Percentiles rank a stretch among this genome's conserved stretches.
phyloP scores from a whole-genome alignment of 2,113 vertebrate genomes.

The Clarias gariepinus region DNA sequence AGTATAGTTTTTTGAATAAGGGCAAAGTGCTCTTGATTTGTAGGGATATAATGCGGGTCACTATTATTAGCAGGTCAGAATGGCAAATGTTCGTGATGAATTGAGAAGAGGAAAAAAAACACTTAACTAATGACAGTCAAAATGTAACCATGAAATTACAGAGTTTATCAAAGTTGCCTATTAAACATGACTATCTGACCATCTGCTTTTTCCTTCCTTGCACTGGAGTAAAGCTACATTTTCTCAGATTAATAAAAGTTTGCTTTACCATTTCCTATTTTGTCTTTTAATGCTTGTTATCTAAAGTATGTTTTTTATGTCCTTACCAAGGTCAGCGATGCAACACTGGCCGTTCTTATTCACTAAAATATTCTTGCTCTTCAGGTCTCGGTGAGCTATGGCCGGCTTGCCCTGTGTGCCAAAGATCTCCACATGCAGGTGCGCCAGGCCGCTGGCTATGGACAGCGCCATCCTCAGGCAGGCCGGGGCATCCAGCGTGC shows the following conservation, averaged over 20 bases:
- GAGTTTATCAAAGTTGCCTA: not conserved
- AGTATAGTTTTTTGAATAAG: not conserved
- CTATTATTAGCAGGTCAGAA: slow-evolving; percentile 16
- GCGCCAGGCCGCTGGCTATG: slow-evolving; percentile 90
- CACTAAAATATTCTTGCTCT: slow-evolving; percentile 98
- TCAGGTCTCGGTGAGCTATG: slow-evolving; percentile 93
- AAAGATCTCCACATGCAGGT: slow-evolving; percentile 98
- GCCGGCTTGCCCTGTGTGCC: slow-evolving; percentile 97
- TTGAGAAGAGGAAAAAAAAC: not conserved
- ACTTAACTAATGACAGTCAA: slow-evolving; percentile 6
- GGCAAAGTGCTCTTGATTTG: not conserved
- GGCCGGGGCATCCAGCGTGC: slow-evolving; percentile 85
- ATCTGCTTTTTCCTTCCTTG: not conserved
- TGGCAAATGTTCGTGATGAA: slow-evolving; percentile 6
- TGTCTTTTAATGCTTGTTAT: not conserved
- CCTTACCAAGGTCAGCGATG: slow-evolving; percentile 94
- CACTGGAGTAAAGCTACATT: not conserved
- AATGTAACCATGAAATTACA: not conserved
- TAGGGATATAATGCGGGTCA: not conserved
- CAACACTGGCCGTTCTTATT: slow-evolving; percentile 98
- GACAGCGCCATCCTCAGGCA: slow-evolving; percentile 93
- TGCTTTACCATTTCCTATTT: not conserved
- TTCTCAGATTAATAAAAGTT: not conserved
- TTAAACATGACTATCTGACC: not conserved
- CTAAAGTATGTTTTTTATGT: not conserved